Base-by-base conservation (phyloP, 2,113 vertebrate species). In the Coptodon rendalli region DNA sequence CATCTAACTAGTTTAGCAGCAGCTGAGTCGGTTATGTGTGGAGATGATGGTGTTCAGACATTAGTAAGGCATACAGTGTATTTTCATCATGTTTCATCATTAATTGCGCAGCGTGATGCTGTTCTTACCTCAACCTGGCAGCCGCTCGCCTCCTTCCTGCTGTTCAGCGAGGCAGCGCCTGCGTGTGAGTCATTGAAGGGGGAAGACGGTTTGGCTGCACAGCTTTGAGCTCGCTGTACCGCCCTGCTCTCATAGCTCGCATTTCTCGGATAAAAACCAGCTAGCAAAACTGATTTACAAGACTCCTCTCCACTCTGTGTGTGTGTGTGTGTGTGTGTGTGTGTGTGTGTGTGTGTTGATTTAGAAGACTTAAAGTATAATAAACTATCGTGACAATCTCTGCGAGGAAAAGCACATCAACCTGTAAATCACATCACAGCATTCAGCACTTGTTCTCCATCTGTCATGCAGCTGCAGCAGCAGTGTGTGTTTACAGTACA, bases 1-100 rank as follows among this genome's bases (percentile, higher is more conserved):
- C 2, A 68, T 87, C 10, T 0, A 9, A 50, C 63, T 80, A 14
- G 83, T 48, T 71, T 3, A 4, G 5, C 4, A 2, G 29, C 4
- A 4, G 31, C 79, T 34, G 24, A 2, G 50, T 22, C 17, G 3
- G 56, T 48, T 86, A 48, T 11, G 36, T 57, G 40, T 31, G 48
- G 4, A 53, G 4, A 2, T 53, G 36, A 79, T 48, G 24, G 3
- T n/a, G 40, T 31, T 83, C 34, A 53, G 12, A 81, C 76, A 78
- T 34, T 5, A 66, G 40, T 63, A 79, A 9, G 48, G 57, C 43
- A 22, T 12, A 10, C 53, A n/a, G 68, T 34, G 45, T 12, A 29
- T 81, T 94, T 94, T 93, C 91, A 61, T 52, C 4, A n/a, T 29
- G 84, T 93, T 93, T 91, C 91, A 89, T 94, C 93, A 92, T 88